A percentile compares a stretch with the other conserved stretches of the same genome.
These are phyloP conservation scores for Syndactyla subalaris DNA, from an alignment of 2,797 vertebrate genomes.

Conservation along the genomic window DNA sequence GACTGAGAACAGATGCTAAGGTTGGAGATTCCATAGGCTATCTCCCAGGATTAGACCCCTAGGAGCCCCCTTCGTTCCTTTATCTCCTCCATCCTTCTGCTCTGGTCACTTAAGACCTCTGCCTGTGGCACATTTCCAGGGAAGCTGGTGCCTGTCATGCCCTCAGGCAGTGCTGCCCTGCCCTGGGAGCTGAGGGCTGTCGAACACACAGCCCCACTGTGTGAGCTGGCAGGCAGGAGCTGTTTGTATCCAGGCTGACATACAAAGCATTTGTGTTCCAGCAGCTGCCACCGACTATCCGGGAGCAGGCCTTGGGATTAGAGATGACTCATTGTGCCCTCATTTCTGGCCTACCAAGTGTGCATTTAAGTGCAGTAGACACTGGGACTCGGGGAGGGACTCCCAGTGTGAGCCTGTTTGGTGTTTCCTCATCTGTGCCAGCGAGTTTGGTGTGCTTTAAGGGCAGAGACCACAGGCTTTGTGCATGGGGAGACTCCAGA, in stretches of 20 bases:
- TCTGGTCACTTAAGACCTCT: neutral
- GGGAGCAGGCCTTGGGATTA: neutral
- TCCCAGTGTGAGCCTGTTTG: neutral
- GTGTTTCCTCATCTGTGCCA: neutral
- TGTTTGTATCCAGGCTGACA: neutral
- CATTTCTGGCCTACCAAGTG: neutral
- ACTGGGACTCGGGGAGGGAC: neutral
- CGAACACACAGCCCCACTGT: neutral
- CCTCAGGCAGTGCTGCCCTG: neutral
- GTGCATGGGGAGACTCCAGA: neutral
- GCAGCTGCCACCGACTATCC: neutral
- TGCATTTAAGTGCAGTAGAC: neutral
- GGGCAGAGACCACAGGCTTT: neutral
- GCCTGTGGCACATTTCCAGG: neutral
- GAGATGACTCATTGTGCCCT: neutral
- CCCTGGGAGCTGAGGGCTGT: neutral
- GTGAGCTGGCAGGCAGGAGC: neutral
- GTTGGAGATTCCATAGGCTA: neutral
- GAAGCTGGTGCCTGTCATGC: neutral
- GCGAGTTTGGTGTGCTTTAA: neutral
- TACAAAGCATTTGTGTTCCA: neutral
- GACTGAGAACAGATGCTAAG: neutral
- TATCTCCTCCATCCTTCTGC: neutral
- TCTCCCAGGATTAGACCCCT: neutral
- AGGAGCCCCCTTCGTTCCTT: accelerated